Percentiles rank a stretch among this genome's conserved stretches.
Evolutionary conservation across 1,140 invertebrate genomes (phyloP).

Genomic region (Pantala flavescens): DNA sequence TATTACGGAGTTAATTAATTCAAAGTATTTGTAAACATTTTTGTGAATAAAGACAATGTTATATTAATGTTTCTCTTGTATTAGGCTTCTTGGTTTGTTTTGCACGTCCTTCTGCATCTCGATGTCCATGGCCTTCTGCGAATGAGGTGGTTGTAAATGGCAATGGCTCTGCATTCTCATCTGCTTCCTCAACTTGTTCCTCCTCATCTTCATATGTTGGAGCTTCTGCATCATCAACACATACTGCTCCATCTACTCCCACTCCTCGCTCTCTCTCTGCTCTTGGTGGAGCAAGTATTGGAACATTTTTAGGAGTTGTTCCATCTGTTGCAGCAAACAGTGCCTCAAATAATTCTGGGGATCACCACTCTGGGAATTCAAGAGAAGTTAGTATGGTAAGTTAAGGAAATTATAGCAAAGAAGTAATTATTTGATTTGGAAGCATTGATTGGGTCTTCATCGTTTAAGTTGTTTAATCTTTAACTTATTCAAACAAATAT

Average conservation of each 20-base stretch:
- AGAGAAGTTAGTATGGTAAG: background rate
- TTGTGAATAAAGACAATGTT: too few species aligned
- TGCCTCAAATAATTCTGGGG: constrained; percentile 18
- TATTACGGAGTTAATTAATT: too few species aligned
- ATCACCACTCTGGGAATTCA: constrained; percentile 22
- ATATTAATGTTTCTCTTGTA: too few species aligned
- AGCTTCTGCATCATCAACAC: background rate
- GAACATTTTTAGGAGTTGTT: constrained; percentile 39
- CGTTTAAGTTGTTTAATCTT: too few species aligned
- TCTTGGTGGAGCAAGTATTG: constrained; percentile 43
- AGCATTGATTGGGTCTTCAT: too few species aligned
- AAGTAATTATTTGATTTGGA: too few species aligned
- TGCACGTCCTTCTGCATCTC: constrained; percentile 50
- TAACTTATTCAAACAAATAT: too few species aligned
- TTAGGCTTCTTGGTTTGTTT: constrained; percentile 69
- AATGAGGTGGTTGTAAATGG: constrained; percentile 48
- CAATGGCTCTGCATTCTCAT: background rate
- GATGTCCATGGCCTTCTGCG: constrained; percentile 66
- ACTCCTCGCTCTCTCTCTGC: constrained; percentile 72
- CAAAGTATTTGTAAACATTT: too few species aligned
- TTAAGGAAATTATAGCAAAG: too few species aligned
- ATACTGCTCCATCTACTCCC: constrained; percentile 30
- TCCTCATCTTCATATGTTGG: background rate
- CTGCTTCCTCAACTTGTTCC: background rate
- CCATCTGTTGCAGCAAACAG: constrained; percentile 40